Percentiles rank a stretch among this genome's conserved stretches.
phyloP scores from a whole-genome alignment of 1,140 invertebrate genomes.

The Formica selysi region DNA sequence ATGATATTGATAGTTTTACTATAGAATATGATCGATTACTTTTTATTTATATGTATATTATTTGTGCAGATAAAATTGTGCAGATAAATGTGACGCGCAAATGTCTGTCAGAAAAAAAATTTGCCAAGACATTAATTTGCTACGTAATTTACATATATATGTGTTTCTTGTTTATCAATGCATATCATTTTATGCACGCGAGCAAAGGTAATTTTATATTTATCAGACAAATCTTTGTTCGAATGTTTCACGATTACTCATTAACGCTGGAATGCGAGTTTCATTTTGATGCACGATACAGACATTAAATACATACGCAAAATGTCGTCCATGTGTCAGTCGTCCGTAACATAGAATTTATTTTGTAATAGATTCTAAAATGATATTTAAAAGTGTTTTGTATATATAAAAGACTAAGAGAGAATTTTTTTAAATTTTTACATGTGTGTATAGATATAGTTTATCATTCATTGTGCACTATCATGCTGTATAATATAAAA shows the following conservation, averaged over 20 bases:
- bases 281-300: background rate
- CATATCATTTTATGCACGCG: background rate
- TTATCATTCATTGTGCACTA: no score
- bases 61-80: background rate
- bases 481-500: no score
- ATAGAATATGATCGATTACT: no score
- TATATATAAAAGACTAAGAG: background rate
- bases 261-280: background rate
- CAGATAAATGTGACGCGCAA: background rate
- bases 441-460: no score
- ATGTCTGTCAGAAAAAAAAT: background rate
- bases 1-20: background rate
- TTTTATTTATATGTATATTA: background rate
- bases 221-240: conserved; percentile 20
- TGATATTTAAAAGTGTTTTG: background rate
- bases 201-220: conserved; percentile 39
- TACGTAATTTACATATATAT: background rate
- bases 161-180: no score
- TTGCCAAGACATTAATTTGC: background rate
- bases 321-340: background rate
- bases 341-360: background rate
- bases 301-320: background rate
- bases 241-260: background rate
- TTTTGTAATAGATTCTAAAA: background rate
- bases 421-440: no score